Evolutionary conservation across 2,113 vertebrate genomes (phyloP).

Genomic region (Oceanites oceanicus): DNA sequence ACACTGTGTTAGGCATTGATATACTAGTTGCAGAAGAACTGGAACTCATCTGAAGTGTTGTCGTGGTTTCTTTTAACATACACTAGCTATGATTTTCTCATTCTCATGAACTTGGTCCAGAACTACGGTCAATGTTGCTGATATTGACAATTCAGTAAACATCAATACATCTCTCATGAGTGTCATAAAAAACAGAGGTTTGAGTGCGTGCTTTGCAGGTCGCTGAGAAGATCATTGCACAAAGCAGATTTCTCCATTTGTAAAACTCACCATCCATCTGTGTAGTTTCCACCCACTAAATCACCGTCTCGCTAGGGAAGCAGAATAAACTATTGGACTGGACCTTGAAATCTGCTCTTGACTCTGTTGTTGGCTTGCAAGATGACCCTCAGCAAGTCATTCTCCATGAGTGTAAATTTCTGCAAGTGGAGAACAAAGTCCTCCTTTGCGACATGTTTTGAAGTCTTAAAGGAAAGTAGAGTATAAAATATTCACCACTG

Average conservation of each 20-base stretch:
- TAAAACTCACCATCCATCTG: accelerated
- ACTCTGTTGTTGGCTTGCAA: background rate
- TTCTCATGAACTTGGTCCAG: background rate
- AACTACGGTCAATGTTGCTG: background rate
- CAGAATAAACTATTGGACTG: background rate
- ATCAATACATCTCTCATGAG: background rate
- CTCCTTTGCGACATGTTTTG: background rate
- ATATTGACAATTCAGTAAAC: background rate
- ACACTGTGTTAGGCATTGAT: background rate
- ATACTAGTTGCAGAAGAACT: background rate
- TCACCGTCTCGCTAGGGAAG: background rate
- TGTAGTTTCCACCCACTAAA: background rate
- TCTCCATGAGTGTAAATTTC: background rate
- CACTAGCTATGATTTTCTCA: background rate
- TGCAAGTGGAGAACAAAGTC: background rate
- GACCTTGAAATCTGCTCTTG: background rate
- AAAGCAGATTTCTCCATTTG: background rate
- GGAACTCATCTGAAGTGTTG: background rate
- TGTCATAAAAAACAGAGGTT: background rate
- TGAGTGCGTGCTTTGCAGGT: background rate
- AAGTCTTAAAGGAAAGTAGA: background rate
- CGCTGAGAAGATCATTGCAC: background rate
- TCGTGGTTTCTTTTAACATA: background rate
- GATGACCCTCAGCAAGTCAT: background rate
- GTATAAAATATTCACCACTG: background rate